Percentiles rank a stretch among this genome's conserved stretches.
Conservation (phyloP, 2,113 vertebrate genomes). For the Prunella himalayana region DNA sequence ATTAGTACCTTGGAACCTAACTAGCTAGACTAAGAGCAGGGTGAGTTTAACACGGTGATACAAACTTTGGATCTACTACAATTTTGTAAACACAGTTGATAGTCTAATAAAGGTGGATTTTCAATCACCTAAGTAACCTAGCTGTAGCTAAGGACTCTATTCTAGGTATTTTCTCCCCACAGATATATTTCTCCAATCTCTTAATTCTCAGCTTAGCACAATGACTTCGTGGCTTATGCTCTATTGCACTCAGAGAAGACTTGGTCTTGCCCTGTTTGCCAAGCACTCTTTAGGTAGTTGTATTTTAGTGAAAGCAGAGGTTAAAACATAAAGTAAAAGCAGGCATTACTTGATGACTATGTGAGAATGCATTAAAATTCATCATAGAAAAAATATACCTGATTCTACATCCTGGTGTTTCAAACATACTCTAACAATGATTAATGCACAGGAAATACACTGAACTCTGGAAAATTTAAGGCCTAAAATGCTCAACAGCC, state of each 20-base stretch:
- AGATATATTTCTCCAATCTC: not conserved
- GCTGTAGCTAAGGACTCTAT: constrained; percentile 36
- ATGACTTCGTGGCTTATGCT: not conserved
- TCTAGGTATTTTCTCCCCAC: not conserved
- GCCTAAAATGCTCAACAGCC: not conserved
- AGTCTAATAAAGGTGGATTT: constrained; percentile 12
- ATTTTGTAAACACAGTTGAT: constrained; percentile 54
- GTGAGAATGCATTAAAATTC: not conserved
- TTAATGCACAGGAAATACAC: not conserved
- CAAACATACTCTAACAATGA: not conserved
- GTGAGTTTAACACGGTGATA: constrained; percentile 26
- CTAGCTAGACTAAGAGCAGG: constrained; percentile 56
- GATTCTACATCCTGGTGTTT: not conserved
- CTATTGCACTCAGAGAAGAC: not conserved
- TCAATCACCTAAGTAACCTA: constrained; percentile 1
- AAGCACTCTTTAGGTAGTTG: not conserved
- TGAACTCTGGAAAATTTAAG: not conserved
- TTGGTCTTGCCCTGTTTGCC: not conserved
- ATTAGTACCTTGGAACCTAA: constrained; percentile 62
- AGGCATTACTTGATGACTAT: not conserved
- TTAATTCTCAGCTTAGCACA: constrained; percentile 17
- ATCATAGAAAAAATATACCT: not conserved
- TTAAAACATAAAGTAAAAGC: not conserved
- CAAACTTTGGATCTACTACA: constrained; percentile 60
- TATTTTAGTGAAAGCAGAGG: not conserved